Percentiles rank a stretch among this genome's conserved stretches.
phyloP scores from a whole-genome alignment of 1,140 invertebrate species.

The Neelides sp. region DNA sequence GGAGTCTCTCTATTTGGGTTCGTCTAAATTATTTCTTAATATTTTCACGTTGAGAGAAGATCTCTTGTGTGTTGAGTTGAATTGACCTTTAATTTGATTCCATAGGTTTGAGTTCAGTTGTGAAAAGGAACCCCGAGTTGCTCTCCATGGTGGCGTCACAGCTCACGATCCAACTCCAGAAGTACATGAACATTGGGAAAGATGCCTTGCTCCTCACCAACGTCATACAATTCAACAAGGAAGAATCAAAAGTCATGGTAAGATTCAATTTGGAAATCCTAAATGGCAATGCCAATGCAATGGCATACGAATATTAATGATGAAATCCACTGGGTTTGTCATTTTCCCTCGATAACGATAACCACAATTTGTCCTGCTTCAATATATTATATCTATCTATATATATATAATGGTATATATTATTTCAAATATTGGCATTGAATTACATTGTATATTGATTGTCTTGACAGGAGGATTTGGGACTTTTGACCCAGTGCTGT shows the following conservation, averaged over 20 bases:
- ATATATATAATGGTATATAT: neutral
- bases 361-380: neutral
- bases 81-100: neutral
- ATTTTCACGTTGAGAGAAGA: neutral
- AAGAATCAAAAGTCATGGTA: too few species aligned
- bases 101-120: conserved; percentile 15
- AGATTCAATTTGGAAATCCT: too few species aligned
- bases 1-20: conserved; percentile 23
- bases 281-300: too few species aligned
- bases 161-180: too few species aligned
- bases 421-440: neutral
- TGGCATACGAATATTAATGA: too few species aligned
- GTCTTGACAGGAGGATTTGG: conserved; percentile 26
- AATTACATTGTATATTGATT: too few species aligned
- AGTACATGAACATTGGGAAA: too few species aligned
- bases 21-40: conserved; percentile 7
- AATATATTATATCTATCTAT: neutral
- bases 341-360: neutral
- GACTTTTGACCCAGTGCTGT: conserved; percentile 14
- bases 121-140: conserved; percentile 17
- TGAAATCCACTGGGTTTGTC: neutral
- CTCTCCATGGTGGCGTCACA: too few species aligned
- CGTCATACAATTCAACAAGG: too few species aligned
- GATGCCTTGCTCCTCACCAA: too few species aligned
- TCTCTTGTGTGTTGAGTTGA: neutral